Percentiles rank a stretch among this genome's conserved stretches.
phyloP scores from a whole-genome alignment of 2,888 invertebrate genomes.

The Spilosoma lubricipeda region DNA sequence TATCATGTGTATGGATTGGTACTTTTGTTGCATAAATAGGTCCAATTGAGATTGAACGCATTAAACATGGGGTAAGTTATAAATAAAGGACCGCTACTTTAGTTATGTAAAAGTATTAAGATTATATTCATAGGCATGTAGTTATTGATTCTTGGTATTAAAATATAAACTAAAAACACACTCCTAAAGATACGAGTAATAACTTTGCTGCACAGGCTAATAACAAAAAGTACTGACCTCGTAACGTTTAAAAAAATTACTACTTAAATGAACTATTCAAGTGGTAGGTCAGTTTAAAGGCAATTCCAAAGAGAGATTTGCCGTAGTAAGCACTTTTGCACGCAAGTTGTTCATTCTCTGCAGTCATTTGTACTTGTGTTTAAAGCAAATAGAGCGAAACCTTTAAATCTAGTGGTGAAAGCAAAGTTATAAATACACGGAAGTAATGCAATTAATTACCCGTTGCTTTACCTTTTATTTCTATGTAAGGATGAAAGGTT shows the following conservation, averaged over 20 bases:
- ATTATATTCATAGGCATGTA: background rate
- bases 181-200: background rate
- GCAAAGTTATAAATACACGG: constrained; percentile 20
- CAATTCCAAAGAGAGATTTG: constrained; percentile 26
- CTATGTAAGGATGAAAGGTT: background rate
- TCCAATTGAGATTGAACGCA: background rate
- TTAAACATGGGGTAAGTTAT: constrained; percentile 10
- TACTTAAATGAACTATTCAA: constrained; percentile 5
- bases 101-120: background rate
- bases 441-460: constrained; percentile 26
- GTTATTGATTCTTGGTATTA: too few species aligned
- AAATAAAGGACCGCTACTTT: background rate
- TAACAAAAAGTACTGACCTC: background rate
- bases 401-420: constrained; percentile 32
- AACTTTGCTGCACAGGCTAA: background rate
- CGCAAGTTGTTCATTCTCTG: constrained; percentile 41
- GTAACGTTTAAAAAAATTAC: background rate
- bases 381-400: constrained; percentile 38
- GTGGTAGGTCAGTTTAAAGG: constrained; percentile 21
- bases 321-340: constrained; percentile 27
- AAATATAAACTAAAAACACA: background rate
- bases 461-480: constrained; percentile 1
- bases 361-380: constrained; percentile 48
- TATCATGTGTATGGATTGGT: too few species aligned
- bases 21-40: too few species aligned